Percentiles rank a stretch among this genome's conserved stretches.
Conservation (phyloP, 2,797 vertebrate genomes). For the Artibeus jamaicensis region DNA sequence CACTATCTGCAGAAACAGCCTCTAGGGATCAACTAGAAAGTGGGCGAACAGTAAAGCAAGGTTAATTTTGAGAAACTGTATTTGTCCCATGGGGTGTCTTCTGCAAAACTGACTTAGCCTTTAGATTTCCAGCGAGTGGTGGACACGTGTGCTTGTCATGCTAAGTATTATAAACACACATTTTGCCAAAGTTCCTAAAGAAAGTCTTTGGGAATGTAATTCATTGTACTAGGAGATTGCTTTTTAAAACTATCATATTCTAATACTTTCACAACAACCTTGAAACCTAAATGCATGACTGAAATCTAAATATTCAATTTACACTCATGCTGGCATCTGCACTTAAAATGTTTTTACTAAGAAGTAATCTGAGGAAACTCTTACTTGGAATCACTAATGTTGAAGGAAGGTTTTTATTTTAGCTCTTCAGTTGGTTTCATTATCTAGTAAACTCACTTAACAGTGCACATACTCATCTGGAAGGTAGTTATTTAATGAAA, state of each 20-base stretch:
- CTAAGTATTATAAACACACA: background rate
- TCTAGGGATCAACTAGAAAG: background rate
- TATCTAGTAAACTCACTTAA: background rate
- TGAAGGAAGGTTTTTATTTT: constrained; percentile 15
- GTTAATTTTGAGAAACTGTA: background rate
- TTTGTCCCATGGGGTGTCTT: background rate
- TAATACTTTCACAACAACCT: background rate
- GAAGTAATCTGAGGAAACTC: background rate
- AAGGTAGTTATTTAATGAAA: constrained; percentile 18
- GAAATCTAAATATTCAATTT: constrained; percentile 11
- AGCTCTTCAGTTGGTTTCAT: background rate
- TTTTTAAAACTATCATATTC: background rate
- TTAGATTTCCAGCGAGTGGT: background rate
- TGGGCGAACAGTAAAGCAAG: background rate
- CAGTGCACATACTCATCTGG: background rate
- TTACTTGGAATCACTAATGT: background rate
- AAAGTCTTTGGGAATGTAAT: background rate
- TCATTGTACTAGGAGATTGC: background rate
- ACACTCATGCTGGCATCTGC: background rate
- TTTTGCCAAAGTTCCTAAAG: background rate
- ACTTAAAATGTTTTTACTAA: background rate
- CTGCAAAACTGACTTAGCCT: background rate
- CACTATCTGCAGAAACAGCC: background rate
- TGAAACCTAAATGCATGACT: background rate
- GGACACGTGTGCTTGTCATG: background rate